Evolutionary conservation across 2,113 vertebrate genomes (phyloP), one percentile per base, ranked within the genome.

Genomic region (Anarrhichthys ocellatus): DNA sequence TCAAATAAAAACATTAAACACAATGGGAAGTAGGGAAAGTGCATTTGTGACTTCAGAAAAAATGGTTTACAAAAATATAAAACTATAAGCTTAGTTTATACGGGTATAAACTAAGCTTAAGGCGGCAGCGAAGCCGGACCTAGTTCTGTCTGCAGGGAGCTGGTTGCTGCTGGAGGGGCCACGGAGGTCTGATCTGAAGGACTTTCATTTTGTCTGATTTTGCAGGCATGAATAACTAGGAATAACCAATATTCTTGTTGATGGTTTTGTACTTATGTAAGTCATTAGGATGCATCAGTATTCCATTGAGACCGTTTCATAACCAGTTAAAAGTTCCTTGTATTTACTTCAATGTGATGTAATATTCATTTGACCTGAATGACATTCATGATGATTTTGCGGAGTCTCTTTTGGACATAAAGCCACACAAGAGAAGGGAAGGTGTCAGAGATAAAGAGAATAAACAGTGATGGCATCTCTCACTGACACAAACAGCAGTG

Each of bases 381-480:
- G 24, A 66, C 38, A 66, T 42, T 68, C 5, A 20, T 68, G 27
- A 32, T 50, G 27, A 50, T 48, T 68, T 34, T 22, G 34, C 44
- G 22, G 44, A 24, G 52, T 18, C 34, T 56, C 50, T 27, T 52
- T 34, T 70, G 40, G 44, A 52, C 11, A 36, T 10, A 50, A 32
- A 64, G 13, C 52, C 61, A 64, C 32, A 52, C 22, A 29, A 27
- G 9, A 1, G 9, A 1, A 65, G 15, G 36, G 18, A 66, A 64
- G 24, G 52, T 67, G 71, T 40, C 22, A 76, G 62, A 54, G 54
- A 67, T 20, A 6, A 15, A 64, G 38, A 76, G 38, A 40, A 34
- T 59, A 46, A 75, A 73, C 61, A 36, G 32, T 22, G 63, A 80
- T 65, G 65, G 79, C 67, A 73, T 82, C 67, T 63, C 40, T 65